Conservation (phyloP, 2,113 vertebrate species). For the Toxostoma redivivum region DNA sequence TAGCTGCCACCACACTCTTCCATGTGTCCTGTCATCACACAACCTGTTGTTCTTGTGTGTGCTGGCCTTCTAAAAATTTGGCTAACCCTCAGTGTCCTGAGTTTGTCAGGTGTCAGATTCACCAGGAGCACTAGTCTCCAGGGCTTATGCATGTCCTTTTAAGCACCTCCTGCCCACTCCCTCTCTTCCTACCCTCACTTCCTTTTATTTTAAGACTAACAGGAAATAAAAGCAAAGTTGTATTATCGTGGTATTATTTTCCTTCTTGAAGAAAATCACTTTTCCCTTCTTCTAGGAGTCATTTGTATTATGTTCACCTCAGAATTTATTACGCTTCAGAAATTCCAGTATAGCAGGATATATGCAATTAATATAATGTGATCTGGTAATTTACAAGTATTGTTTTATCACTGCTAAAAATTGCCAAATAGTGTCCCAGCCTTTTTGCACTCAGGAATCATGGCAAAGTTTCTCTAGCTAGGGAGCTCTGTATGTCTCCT, state of each 20-base stretch:
- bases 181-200: rapidly evolving
- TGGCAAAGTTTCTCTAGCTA: background rate
- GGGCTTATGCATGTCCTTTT: background rate
- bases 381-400: background rate
- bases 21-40: background rate
- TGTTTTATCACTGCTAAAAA: background rate
- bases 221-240: background rate
- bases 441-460: background rate
- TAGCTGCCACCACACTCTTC: background rate
- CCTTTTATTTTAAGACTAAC: background rate
- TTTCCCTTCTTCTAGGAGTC: background rate
- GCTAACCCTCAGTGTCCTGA: background rate
- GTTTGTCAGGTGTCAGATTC: background rate
- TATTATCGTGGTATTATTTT: background rate
- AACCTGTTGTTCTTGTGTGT: background rate
- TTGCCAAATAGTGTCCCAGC: background rate
- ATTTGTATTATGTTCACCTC: background rate
- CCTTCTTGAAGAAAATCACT: background rate
- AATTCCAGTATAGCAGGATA: background rate
- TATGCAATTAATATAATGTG: background rate
- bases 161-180: background rate
- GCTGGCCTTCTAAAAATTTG: background rate
- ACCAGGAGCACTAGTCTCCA: background rate
- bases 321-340: background rate
- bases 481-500: background rate